Conservation (phyloP, 2,797 vertebrate genomes). For the Mormyrus hasselquistii region DNA sequence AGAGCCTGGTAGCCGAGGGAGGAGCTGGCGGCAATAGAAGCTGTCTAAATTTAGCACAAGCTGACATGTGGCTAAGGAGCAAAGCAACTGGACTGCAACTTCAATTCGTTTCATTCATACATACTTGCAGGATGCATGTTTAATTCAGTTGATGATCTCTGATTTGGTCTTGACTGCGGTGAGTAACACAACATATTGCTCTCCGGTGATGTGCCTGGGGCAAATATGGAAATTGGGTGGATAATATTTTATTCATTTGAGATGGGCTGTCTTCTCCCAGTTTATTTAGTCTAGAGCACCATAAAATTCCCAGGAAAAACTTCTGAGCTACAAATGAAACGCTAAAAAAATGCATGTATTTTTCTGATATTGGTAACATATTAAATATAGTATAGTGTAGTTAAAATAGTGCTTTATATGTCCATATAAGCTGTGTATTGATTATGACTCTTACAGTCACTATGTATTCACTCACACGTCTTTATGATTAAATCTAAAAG, state of each 20-base stretch:
- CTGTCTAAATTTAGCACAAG: slow-evolving; percentile 57
- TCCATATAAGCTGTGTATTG: neutral
- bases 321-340: neutral
- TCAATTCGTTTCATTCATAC: slow-evolving; percentile 24
- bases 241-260: neutral
- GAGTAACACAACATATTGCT: slow-evolving; percentile 23
- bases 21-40: slow-evolving; percentile 22
- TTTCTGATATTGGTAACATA: neutral
- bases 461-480: neutral
- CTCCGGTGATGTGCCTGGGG: neutral
- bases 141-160: slow-evolving; percentile 7
- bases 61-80: slow-evolving; percentile 37
- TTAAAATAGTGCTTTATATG: neutral
- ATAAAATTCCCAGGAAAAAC: neutral
- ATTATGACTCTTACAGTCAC: neutral
- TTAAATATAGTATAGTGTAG: neutral
- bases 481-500: slow-evolving; percentile 23
- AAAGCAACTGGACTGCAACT: neutral
- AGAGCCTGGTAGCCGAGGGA: slow-evolving; percentile 13
- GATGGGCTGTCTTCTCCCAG: neutral
- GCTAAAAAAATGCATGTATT: neutral
- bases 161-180: slow-evolving; percentile 29
- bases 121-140: slow-evolving; percentile 16
- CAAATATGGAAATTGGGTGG: neutral
- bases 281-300: neutral